Evolutionary conservation across 2,113 vertebrate genomes (phyloP).

Genomic region (Laticauda laticaudata): DNA sequence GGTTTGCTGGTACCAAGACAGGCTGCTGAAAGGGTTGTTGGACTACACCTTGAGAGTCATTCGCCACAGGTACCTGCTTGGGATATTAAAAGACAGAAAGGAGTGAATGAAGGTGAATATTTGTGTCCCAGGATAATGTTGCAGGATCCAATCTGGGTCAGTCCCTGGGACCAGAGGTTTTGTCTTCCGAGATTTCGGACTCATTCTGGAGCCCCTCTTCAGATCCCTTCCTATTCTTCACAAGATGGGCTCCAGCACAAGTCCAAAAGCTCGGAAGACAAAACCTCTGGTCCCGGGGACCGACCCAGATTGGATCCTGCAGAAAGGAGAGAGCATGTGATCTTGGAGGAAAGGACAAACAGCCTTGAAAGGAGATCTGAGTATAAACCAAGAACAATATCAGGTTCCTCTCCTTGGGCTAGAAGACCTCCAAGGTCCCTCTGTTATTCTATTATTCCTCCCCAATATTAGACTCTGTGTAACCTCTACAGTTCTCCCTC

Average conservation of each 20-base stretch:
- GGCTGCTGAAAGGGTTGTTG: constrained; percentile 95
- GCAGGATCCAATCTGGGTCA: not conserved
- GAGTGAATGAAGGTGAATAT: not conserved
- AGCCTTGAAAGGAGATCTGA: not conserved
- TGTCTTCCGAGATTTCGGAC: not conserved
- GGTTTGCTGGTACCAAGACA: constrained; percentile 91
- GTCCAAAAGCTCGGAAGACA: not conserved
- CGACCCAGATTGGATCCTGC: not conserved
- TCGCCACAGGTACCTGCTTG: constrained; percentile 87
- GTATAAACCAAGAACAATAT: not conserved
- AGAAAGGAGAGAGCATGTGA: not conserved
- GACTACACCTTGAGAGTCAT: constrained; percentile 88
- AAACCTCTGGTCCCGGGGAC: not conserved
- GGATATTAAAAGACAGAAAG: not conserved
- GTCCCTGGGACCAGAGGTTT: not conserved
- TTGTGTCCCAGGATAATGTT: not conserved
- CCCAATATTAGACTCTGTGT: not conserved
- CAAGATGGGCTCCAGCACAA: not conserved
- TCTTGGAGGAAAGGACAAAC: not conserved
- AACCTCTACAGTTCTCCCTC: not conserved
- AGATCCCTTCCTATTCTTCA: not conserved
- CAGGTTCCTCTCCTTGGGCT: not conserved
- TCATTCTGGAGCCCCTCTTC: not conserved
- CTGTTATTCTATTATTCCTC: not conserved
- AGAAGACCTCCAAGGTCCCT: not conserved